These are phyloP conservation scores for Holacanthus passer DNA, from an alignment of 2,113 vertebrate genomes.

Conservation along the genomic window DNA sequence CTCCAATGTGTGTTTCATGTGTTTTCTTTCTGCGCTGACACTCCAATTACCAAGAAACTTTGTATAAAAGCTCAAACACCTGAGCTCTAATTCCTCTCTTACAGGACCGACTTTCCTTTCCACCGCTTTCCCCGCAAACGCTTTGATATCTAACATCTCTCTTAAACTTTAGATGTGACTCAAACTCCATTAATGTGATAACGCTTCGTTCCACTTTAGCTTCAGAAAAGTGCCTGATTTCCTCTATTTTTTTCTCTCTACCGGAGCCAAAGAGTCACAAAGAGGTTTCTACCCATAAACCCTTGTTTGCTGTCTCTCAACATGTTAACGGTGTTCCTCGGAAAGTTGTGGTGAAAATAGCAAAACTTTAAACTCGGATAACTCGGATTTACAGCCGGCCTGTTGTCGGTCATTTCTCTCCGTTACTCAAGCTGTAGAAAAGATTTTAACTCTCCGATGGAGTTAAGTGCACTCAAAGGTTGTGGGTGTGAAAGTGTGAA, in stretches of 20 bases:
- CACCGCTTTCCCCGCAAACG: background rate
- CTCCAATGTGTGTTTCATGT: conserved; percentile 73
- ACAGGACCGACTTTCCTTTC: conserved; percentile 32
- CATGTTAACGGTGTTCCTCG: background rate
- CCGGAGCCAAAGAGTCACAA: background rate
- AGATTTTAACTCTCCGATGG: background rate
- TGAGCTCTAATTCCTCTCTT: conserved; percentile 70
- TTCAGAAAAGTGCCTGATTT: conserved; percentile 20
- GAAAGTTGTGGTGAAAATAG: background rate
- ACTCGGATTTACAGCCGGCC: background rate
- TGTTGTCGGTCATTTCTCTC: background rate
- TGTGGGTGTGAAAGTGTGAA: conserved; percentile 11
- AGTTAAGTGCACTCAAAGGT: background rate
- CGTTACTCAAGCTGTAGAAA: too few relatives aligned
- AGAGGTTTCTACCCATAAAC: background rate
- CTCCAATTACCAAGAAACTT: conserved; percentile 80
- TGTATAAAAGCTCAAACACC: conserved; percentile 76
- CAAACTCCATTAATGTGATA: conserved; percentile 51
- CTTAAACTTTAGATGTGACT: conserved; percentile 49
- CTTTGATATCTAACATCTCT: conserved; percentile 64
- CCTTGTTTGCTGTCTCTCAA: background rate
- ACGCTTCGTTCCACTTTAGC: conserved; percentile 40
- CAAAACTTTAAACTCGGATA: background rate
- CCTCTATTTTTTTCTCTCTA: background rate
- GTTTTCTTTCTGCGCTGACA: conserved; percentile 70